Percentiles rank a stretch among this genome's conserved stretches.
Conservation (phyloP, 2,888 invertebrate species). For the Exephanes ischioxanthus region DNA sequence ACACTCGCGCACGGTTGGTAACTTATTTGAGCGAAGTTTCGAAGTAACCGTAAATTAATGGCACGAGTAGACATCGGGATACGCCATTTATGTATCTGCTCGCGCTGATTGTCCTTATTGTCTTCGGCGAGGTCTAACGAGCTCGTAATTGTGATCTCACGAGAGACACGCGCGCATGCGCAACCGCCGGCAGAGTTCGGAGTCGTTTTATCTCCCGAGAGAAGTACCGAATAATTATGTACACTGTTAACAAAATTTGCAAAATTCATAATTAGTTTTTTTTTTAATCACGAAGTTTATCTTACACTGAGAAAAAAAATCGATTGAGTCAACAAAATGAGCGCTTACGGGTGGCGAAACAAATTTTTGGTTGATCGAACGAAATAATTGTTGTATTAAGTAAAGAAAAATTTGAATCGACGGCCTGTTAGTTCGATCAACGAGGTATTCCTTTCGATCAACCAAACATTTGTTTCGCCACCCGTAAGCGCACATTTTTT, state of each 20-base stretch:
- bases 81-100: constrained; percentile 39
- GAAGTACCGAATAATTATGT: background rate
- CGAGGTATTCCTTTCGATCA: no score
- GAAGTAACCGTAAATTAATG: constrained; percentile 21
- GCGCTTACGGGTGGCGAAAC: no score
- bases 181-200: constrained; percentile 55
- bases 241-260: background rate
- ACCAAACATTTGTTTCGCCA: no score
- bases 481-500: no score
- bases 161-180: constrained; percentile 53
- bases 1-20: background rate
- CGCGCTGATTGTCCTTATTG: constrained; percentile 42
- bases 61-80: constrained; percentile 3
- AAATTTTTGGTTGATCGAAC: no score
- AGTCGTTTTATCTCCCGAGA: background rate
- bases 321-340: no score
- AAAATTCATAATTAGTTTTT: no score
- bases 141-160: constrained; percentile 18
- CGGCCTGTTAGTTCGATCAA: no score
- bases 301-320: no score
- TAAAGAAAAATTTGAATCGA: no score
- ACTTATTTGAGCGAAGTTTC: constrained; percentile 4
- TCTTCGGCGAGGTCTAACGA: constrained; percentile 35
- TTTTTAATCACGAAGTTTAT: no score
- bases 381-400: no score